Evolutionary conservation across 2,113 vertebrate genomes (phyloP).

Genomic region (Ariopsis seemanni): DNA sequence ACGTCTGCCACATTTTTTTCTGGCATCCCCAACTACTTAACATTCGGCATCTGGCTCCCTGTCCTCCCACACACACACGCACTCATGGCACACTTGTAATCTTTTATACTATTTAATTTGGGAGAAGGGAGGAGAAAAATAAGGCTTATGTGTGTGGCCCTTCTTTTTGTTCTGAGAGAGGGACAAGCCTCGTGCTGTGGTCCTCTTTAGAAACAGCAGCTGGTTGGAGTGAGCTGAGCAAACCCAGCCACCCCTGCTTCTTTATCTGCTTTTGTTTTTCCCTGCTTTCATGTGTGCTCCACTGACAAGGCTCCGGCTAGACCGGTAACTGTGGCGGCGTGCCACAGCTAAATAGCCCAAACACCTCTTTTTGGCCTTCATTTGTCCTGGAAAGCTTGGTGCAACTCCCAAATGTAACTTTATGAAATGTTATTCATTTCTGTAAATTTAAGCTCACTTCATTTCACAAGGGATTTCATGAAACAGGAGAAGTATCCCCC

Average conservation of each 20-base stretch:
- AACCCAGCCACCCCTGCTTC: constrained; percentile 34
- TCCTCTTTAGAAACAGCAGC: constrained; percentile 56
- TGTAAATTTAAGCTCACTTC: background rate
- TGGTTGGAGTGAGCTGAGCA: constrained; percentile 45
- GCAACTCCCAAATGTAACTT: background rate
- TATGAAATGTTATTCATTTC: constrained; percentile 6
- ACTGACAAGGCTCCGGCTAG: constrained; percentile 48
- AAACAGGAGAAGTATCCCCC: background rate
- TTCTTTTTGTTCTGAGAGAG: constrained; percentile 50
- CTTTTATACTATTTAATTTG: constrained; percentile 45
- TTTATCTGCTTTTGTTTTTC: constrained; percentile 52
- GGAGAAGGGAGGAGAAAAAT: constrained; percentile 32
- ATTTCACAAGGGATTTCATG: background rate
- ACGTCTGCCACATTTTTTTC: constrained; percentile 60
- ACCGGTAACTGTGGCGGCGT: constrained; percentile 43
- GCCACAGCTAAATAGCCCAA: constrained; percentile 15
- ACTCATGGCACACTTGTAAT: constrained; percentile 39
- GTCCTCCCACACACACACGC: constrained; percentile 1
- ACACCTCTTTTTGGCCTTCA: constrained; percentile 1
- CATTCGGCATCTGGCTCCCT: constrained; percentile 58
- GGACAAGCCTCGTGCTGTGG: constrained; percentile 54
- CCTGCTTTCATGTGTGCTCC: constrained; percentile 45
- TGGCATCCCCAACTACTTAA: constrained; percentile 56
- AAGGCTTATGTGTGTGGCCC: constrained; percentile 52
- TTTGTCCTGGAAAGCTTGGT: constrained; percentile 30